phyloP scores from a whole-genome alignment of 2,888 invertebrate species.

The Tachystola acroxantha region DNA sequence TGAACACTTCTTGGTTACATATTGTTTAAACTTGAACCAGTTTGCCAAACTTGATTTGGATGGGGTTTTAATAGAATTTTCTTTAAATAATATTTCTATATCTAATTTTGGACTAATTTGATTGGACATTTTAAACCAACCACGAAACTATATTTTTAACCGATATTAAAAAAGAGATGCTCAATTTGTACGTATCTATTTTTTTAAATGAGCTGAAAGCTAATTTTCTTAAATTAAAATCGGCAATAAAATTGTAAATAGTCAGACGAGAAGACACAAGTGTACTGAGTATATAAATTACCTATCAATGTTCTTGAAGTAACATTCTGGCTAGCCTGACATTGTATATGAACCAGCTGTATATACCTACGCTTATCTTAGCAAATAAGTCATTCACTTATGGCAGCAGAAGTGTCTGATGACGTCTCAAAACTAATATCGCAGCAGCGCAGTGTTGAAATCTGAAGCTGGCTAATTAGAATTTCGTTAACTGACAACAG shows the following conservation, averaged over 20 bases:
- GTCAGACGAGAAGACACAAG: neutral
- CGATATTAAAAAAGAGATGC: neutral
- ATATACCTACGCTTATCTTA: slow-evolving; percentile 54
- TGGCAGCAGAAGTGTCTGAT: no score
- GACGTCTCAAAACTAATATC: no score
- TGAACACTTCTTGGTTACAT: slow-evolving; percentile 24
- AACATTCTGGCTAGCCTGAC: slow-evolving; percentile 19
- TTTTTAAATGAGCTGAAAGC: neutral
- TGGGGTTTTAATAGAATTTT: slow-evolving; percentile 19
- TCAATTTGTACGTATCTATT: neutral
- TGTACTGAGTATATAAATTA: slow-evolving; percentile 7
- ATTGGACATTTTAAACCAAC: neutral
- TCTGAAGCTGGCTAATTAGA: no score
- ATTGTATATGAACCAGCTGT: slow-evolving; percentile 23
- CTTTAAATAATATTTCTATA: slow-evolving; percentile 20
- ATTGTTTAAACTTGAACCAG: slow-evolving; percentile 48
- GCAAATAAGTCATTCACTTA: slow-evolving; percentile 48
- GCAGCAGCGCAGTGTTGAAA: no score
- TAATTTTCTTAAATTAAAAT: no score
- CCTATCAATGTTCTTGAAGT: slow-evolving; percentile 29
- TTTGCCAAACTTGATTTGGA: slow-evolving; percentile 21
- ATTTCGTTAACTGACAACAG: no score
- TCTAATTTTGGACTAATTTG: slow-evolving; percentile 19
- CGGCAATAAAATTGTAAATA: neutral
- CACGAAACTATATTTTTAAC: neutral